Percentiles rank a stretch among this genome's conserved stretches.
phyloP scores from a whole-genome alignment of 2,888 invertebrate species.

The Philonicus albiceps region DNA sequence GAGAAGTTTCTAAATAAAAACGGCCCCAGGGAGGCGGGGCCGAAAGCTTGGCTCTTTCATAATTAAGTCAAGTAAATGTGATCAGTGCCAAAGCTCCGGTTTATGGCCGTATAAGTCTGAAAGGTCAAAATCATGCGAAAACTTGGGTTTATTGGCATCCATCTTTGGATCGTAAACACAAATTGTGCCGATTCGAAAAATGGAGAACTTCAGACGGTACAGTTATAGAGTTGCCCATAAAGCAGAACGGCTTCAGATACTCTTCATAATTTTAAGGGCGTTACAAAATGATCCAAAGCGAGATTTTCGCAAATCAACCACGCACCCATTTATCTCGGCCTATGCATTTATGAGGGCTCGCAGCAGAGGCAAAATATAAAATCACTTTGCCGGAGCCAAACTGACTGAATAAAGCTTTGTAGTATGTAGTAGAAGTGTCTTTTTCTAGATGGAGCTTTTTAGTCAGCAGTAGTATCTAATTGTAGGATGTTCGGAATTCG shows the following conservation, averaged over 20 bases:
- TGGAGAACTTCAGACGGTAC: not conserved
- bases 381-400: not conserved
- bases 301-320: not conserved
- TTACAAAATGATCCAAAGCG: not conserved
- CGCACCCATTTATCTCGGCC: not conserved
- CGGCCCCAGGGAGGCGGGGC: not conserved
- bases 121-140: constrained; percentile 4
- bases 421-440: not conserved
- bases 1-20: constrained; percentile 7
- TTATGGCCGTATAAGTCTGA: not conserved
- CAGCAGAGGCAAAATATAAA: not conserved
- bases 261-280: not conserved
- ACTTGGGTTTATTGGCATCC: not conserved
- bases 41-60: constrained; percentile 6
- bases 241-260: not conserved
- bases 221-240: not conserved
- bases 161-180: not conserved
- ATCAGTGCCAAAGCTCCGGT: constrained; percentile 3
- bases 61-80: not conserved
- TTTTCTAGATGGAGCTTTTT: not conserved
- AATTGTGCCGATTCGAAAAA: not conserved
- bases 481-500: not conserved
- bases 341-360: not conserved
- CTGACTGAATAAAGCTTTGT: constrained; percentile 15
- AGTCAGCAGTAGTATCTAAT: not conserved